Conservation (phyloP, 2,888 invertebrate genomes). For the Pammene aurita region DNA sequence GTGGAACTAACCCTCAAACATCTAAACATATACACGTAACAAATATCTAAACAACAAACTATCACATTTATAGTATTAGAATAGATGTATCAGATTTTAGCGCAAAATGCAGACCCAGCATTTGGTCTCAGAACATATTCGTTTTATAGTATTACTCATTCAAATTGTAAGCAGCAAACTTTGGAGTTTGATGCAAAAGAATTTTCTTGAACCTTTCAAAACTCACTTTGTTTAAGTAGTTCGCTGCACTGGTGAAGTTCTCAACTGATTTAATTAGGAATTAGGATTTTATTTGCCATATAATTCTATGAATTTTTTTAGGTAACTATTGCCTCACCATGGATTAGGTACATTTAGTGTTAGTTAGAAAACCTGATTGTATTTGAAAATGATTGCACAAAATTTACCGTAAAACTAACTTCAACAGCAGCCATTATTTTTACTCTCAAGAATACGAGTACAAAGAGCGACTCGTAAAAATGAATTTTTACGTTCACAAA, state of each 20-base stretch:
- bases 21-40: no score
- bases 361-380: no score
- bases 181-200: constrained; percentile 2
- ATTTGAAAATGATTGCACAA: not conserved
- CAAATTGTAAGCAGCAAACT: constrained; percentile 19
- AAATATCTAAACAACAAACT: no score
- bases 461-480: constrained; percentile 50
- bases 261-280: constrained; percentile 18
- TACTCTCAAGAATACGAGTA: not conserved
- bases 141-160: constrained; percentile 17
- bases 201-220: constrained; percentile 17
- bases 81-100: not conserved
- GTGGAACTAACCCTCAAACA: no score
- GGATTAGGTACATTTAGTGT: no score
- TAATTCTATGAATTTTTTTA: not conserved
- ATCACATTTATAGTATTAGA: no score
- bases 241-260: constrained; percentile 12
- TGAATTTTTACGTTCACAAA: constrained; percentile 63
- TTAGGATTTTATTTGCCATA: not conserved
- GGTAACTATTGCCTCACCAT: not conserved
- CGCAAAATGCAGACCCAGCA: not conserved
- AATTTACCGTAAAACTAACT: not conserved
- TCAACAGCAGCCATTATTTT: not conserved
- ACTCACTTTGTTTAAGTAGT: constrained; percentile 7
- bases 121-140: constrained; percentile 3